Conservation (phyloP, 2,797 vertebrate species). For the Darevskia mixta region DNA sequence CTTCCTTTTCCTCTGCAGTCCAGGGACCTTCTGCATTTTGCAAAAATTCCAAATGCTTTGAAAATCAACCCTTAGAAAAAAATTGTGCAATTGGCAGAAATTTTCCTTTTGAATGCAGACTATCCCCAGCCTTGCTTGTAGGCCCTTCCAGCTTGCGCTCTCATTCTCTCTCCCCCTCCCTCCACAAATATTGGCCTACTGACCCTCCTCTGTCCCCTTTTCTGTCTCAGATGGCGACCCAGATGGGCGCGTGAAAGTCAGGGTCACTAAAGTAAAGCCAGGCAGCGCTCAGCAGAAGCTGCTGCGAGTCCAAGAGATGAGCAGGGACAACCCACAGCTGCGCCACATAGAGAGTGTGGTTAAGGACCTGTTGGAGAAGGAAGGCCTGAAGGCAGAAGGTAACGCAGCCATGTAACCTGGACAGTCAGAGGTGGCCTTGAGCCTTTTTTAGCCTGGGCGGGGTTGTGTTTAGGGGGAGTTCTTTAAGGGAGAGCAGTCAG, state of each 20-base stretch:
- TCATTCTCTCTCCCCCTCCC: not conserved
- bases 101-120: not conserved
- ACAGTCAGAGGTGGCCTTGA: not conserved
- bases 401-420: slow-evolving; percentile 75
- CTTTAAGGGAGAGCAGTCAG: not conserved
- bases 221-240: slow-evolving; percentile 73
- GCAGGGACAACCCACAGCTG: slow-evolving; percentile 90
- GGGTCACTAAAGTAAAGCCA: slow-evolving; percentile 91
- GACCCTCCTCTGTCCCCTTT: slow-evolving; percentile 31
- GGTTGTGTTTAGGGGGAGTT: not conserved
- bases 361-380: slow-evolving; percentile 96
- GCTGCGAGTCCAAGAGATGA: slow-evolving; percentile 91
- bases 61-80: not conserved
- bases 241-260: slow-evolving; percentile 90
- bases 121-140: not conserved
- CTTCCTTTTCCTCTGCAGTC: slow-evolving; percentile 33
- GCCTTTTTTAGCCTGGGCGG: not conserved
- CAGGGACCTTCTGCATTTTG: slow-evolving; percentile 17
- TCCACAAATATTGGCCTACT: not conserved
- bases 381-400: slow-evolving; percentile 96
- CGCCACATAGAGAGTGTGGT: slow-evolving; percentile 95
- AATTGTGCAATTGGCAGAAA: not conserved
- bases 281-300: slow-evolving; percentile 86
- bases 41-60: slow-evolving; percentile 3
- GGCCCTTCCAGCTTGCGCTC: not conserved